These are phyloP conservation scores for Pseudopodoces humilis DNA, from an alignment of 2,113 vertebrate genomes.

Conservation along the genomic window DNA sequence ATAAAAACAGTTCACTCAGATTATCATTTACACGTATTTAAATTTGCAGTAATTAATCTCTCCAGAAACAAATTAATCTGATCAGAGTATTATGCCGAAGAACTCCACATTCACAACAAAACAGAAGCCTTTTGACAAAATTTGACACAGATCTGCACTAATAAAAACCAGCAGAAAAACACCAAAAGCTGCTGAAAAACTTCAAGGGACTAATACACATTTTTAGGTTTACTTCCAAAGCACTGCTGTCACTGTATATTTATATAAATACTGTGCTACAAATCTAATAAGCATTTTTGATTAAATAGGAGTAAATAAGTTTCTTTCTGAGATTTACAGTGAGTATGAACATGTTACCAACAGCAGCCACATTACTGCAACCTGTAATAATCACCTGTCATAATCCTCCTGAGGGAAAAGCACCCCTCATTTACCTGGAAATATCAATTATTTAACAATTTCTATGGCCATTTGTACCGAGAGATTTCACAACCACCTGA, in stretches of 20 bases:
- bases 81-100: neutral
- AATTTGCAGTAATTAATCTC: neutral
- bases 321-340: neutral
- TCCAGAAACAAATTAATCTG: neutral
- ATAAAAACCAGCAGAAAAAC: neutral
- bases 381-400: neutral
- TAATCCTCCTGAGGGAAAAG: neutral
- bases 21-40: neutral
- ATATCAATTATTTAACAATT: neutral
- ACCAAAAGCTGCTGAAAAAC: neutral
- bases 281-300: neutral
- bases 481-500: neutral
- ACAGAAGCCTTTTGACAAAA: neutral
- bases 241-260: neutral
- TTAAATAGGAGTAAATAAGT: neutral
- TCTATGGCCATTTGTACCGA: fast-evolving
- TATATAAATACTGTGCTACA: neutral
- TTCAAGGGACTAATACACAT: neutral
- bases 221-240: neutral
- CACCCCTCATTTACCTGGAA: neutral
- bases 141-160: neutral
- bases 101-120: neutral
- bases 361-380: neutral
- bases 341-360: neutral
- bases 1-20: neutral